Evolutionary conservation across 2,113 vertebrate genomes (phyloP), one percentile per base, ranked within the genome.

Genomic region (Nymphicus hollandicus): DNA sequence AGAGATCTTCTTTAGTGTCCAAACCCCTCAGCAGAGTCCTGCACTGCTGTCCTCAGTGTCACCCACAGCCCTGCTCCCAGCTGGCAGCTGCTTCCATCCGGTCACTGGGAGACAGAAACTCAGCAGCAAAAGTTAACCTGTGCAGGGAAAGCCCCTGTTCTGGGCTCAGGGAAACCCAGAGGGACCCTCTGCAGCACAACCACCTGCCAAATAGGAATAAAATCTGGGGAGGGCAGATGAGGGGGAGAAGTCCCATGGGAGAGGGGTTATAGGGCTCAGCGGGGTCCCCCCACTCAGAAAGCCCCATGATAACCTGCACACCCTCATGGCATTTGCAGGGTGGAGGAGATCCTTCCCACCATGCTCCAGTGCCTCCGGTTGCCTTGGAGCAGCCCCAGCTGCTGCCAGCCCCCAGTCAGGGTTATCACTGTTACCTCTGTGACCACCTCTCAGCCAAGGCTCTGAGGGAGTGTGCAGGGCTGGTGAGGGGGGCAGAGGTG

Each of bases 301-400:
- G 55, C 22, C 61, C 41, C 50, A 11, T 20, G 31, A 44, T 43
- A 77, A 74, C 50, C 72, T 13, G 0, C 37, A 27, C 1, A 0
- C 17, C 4, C 25, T 68, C 1, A 1, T 2, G 3, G 49, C 23
- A 33, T 33, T 58, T 16, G 39, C 22, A 29, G 47, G 24, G 22
- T 39, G 27, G 25, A 82, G 22, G 52, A 92, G 86, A 72, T 28
- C 44, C 77, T 81, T 43, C 68, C 56, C 44, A 1, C 72, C 0
- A 0, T 1, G n/a, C 60, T 52, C 64, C 70, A 33, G 46, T 47
- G 53, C 65, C 35, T 35, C 58, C 0, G 0, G 28, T 2, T 6
- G 1, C 55, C 55, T 27, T 5, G 16, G 79, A 76, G 80, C 74
- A 77, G 81, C 19, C 70, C 27, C 66, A 15, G 39, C 7, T 3